A percentile compares a stretch with the other conserved stretches of the same genome.
Evolutionary conservation across 2,113 vertebrate species (phyloP).

Genomic region (Pterophyllum scalare): DNA sequence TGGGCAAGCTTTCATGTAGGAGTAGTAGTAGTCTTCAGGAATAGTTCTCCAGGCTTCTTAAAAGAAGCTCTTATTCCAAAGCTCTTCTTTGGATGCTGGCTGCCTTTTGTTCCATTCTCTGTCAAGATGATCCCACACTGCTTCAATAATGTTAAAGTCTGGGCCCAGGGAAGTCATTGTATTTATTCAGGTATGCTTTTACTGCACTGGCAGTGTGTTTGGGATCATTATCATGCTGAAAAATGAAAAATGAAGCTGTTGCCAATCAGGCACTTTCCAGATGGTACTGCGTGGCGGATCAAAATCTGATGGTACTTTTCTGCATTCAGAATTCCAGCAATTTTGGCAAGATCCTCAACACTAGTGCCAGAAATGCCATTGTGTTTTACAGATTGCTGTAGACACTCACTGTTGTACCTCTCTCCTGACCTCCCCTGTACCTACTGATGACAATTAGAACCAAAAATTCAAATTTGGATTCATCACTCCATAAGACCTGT

Average conservation of each 20-base stretch:
- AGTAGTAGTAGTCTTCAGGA: not conserved
- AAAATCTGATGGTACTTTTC: not conserved
- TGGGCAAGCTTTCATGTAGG: not conserved
- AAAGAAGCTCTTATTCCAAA: not conserved
- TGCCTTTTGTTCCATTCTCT: not conserved
- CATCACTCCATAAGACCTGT: not conserved
- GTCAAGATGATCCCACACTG: not conserved
- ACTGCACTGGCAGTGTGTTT: not conserved
- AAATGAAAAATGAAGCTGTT: not conserved
- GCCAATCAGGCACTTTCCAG: not conserved
- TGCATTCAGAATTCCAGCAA: not conserved
- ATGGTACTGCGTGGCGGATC: not conserved
- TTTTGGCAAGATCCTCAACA: too few species aligned
- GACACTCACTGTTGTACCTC: not conserved
- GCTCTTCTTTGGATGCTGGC: not conserved
- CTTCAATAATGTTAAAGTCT: not conserved
- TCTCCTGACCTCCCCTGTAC: not conserved
- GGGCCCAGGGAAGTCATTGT: not conserved
- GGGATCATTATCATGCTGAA: not conserved
- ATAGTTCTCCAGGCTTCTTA: not conserved
- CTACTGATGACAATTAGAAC: not conserved
- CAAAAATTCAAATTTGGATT: not conserved
- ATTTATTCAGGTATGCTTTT: not conserved
- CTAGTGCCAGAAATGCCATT: not conserved
- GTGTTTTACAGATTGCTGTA: constrained; percentile 3